Evolutionary conservation across 2,888 invertebrate species (phyloP), one percentile per base, ranked within the genome.

Genomic region (Nipponacmea schrenckii): DNA sequence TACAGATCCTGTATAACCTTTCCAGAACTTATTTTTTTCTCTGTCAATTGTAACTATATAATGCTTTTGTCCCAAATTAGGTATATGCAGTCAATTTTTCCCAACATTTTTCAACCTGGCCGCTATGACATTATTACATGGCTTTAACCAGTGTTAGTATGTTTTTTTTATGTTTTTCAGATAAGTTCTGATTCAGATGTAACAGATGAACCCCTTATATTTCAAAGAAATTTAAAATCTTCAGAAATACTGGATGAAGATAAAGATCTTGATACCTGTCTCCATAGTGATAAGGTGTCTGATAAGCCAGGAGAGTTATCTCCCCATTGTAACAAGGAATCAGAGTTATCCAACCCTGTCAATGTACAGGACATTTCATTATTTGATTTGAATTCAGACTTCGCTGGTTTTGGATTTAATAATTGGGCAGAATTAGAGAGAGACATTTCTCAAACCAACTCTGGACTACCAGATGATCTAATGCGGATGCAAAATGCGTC

Each of bases 211-310:
- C 84, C 84, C 15, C 75, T 81, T 2, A 83, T 85, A 66, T 84
- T 86, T 67, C 84, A 84, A 56, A 82, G 84, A 31, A 78, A 79
- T 66, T 70, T 84, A 39, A 83, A 81, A 71, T 72, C 77, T 3
- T 27, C 69, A 20, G 74, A 74, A n/a, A 56, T 72, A 7, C 74
- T 78, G 70, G 84, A 85, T 66, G 84, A 83, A 73, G 85, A 86
- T 46, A 85, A 84, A 74, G 85, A 85, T 67, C 70, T 85, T 14
- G 85, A 85, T 73, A 84, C 85, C 8, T 82, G 83, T 71, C 79
- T 80, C 46, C 79, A 77, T 69, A 80, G 77, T 24, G 81, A 81
- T 39, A 72, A 74, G 4, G 56, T 74, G 14, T 62, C 72, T 17
- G 75, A 74, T 26, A 70, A 70, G 20, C 48, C 70, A 17, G 74